Percentiles rank a stretch among this genome's conserved stretches.
These are phyloP conservation scores for Lerista edwardsae DNA, from an alignment of 2,797 vertebrate species.

Conservation along the genomic window DNA sequence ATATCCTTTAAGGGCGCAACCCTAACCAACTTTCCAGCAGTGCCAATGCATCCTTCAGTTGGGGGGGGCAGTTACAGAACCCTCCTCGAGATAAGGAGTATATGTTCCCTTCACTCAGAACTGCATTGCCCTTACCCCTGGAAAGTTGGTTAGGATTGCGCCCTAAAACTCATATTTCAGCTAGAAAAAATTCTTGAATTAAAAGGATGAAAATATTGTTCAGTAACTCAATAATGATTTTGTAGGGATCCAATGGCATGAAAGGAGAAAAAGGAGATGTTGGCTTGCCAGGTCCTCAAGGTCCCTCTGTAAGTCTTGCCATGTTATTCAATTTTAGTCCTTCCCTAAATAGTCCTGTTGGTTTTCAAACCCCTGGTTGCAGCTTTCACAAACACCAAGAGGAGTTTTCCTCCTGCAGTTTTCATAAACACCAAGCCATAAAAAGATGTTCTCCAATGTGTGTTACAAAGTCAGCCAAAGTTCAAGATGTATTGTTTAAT, in stretches of 20 bases:
- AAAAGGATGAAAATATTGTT: constrained; percentile 7
- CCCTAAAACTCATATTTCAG: not conserved
- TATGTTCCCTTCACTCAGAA: too few relatives aligned
- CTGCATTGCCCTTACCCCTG: too few relatives aligned
- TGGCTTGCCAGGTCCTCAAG: constrained; percentile 90
- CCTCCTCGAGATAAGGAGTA: too few relatives aligned
- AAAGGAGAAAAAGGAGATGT: constrained; percentile 94
- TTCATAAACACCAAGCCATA: not conserved
- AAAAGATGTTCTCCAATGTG: constrained; percentile 20
- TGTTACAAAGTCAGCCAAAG: too few relatives aligned
- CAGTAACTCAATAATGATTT: constrained; percentile 51
- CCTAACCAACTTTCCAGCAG: too few relatives aligned
- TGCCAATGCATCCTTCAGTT: too few relatives aligned
- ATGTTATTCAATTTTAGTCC: not conserved
- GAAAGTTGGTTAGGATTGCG: too few relatives aligned
- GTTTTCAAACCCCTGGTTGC: constrained; percentile 22
- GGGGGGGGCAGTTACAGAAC: too few relatives aligned
- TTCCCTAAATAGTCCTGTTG: not conserved
- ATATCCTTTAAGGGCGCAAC: too few relatives aligned
- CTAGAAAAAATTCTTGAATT: not conserved
- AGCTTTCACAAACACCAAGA: not conserved
- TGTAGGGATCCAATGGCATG: constrained; percentile 89
- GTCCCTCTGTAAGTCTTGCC: constrained; percentile 88
- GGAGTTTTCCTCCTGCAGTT: not conserved
- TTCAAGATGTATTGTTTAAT: too few relatives aligned